Evolutionary conservation across 1,140 invertebrate genomes (phyloP), one percentile per base, ranked within the genome.

Genomic region (Drosophila takahashii): DNA sequence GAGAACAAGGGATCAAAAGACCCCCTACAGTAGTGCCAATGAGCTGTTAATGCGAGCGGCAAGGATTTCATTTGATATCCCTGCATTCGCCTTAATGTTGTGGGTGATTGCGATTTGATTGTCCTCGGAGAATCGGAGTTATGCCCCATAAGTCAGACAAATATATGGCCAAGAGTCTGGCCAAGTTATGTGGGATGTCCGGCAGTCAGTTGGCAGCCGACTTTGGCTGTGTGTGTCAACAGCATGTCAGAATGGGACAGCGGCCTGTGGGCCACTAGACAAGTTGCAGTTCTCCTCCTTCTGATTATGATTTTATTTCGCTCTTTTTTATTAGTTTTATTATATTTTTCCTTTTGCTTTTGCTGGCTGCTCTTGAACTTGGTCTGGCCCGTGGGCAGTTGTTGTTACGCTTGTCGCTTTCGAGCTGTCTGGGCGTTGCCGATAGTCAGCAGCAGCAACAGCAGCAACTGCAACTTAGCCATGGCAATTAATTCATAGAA

Each of bases 31-130:
- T 84, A 89, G 84, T 89, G 84, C 50, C 84, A 89, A 89, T 89
- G 84, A 89, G 84, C 84, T 89, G 84, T 89, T 89, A 89, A 89
- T 89, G 84, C 76, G 84, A 73, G 73, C 85, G 85, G 84, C 85
- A 89, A 84, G 84, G 84, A 89, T 87, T 89, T 80, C 84, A 80
- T 89, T 86, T 69, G 66, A 39, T 62, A 66, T 72, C 65, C 70
- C 65, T 70, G 76, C 72, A 79, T 89, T 54, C 36, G 71, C 79
- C 61, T 80, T 87, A 83, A 87, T 87, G 79, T 87, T 83, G 84
- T 84, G 84, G 84, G 84, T 89, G 84, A 87, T 87, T 77, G 84
- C 79, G 79, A 71, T 87, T 87, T 87, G 85, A 87, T 84, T 89
- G 84, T 77, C 53, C 54, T 56, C 26, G 62, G 0, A 5, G n/a